A percentile compares a stretch with the other conserved stretches of the same genome.
Conservation (phyloP, 2,888 invertebrate genomes). For the Pyrrhosoma nymphula region DNA sequence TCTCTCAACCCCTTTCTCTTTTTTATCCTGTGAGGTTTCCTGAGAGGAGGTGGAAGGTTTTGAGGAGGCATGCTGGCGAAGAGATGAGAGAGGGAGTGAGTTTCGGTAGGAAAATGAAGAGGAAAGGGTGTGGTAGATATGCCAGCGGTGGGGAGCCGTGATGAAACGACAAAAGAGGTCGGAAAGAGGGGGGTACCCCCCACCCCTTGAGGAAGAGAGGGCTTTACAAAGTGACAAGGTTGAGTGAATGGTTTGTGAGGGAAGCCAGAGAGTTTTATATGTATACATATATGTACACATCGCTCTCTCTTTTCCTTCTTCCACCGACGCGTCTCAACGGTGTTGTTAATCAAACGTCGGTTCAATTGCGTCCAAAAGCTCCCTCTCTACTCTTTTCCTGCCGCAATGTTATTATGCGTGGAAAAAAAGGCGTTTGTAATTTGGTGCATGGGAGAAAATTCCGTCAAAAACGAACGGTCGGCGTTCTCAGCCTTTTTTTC, state of each 20-base stretch:
- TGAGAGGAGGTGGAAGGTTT: not conserved
- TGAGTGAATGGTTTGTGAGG: not conserved
- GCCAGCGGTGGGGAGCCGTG: not conserved
- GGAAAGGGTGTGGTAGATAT: not conserved
- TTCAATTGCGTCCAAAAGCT: not conserved
- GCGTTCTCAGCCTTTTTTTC: not conserved
- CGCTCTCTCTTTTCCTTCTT: not conserved
- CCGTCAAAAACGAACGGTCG: not conserved
- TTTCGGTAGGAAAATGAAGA: not conserved
- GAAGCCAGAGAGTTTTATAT: not conserved
- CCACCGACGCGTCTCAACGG: not conserved
- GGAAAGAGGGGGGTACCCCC: not conserved
- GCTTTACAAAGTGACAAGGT: conserved; percentile 7
- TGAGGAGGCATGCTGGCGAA: not conserved
- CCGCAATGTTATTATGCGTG: not conserved
- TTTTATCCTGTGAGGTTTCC: no score
- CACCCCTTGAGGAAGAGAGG: no score
- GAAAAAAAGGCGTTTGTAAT: conserved; percentile 2
- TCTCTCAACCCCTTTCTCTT: not conserved
- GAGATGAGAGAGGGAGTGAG: conserved; percentile 14
- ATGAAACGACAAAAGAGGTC: not conserved
- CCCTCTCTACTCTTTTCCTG: not conserved
- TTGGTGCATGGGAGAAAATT: not conserved
- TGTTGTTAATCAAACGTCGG: not conserved
- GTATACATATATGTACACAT: not conserved